Percentiles rank a stretch among this genome's conserved stretches.
Evolutionary conservation across 2,113 vertebrate genomes (phyloP).

Genomic region (Sturnus vulgaris): DNA sequence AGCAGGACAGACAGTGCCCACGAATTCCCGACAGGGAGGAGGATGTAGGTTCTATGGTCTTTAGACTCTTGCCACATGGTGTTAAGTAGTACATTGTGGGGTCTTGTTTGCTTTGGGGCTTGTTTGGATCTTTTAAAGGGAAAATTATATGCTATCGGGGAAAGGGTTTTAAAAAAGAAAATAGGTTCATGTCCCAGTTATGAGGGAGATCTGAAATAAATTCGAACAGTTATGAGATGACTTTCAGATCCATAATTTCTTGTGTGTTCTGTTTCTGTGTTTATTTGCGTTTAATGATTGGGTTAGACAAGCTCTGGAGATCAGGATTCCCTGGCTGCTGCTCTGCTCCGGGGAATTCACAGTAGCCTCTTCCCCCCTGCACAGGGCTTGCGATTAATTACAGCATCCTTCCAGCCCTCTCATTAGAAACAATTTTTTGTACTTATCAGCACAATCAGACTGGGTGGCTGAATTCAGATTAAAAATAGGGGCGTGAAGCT

Average conservation of each 20-base stretch:
- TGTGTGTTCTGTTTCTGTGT: neutral
- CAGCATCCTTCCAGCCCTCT: neutral
- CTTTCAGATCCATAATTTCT: neutral
- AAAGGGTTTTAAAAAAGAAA: neutral
- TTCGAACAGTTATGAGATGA: neutral
- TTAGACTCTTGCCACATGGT: neutral
- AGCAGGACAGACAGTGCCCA: neutral
- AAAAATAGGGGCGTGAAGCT: neutral
- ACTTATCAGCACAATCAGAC: neutral
- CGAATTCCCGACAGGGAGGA: neutral
- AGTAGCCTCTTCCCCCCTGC: neutral
- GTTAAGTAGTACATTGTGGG: neutral
- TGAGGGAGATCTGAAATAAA: neutral
- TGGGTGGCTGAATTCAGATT: neutral
- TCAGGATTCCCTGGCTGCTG: accelerated
- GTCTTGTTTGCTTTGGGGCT: neutral
- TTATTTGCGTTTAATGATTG: accelerated
- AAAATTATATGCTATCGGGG: neutral
- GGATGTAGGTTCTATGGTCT: neutral
- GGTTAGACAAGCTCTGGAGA: neutral
- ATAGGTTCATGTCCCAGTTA: neutral
- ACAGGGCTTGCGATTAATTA: neutral
- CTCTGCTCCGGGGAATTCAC: neutral
- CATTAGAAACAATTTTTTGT: neutral
- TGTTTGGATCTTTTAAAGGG: neutral